Conservation (phyloP, 2,797 vertebrate species). For the Lepilemur septentrionalis region DNA sequence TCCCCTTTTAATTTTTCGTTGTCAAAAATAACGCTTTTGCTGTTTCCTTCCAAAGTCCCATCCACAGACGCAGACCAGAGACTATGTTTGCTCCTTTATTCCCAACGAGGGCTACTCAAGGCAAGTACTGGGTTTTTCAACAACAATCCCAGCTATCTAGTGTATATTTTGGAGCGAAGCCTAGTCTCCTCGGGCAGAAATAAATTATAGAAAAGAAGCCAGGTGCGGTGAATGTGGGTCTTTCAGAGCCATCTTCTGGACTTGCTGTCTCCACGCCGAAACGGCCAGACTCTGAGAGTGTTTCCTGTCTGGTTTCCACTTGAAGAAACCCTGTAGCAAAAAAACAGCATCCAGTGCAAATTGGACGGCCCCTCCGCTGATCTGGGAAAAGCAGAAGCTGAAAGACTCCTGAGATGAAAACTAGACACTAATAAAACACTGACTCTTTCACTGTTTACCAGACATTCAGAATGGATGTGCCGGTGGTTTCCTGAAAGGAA, state of each 20-base stretch:
- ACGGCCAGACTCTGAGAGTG: not conserved
- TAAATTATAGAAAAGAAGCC: conserved; percentile 22
- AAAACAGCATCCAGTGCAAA: not conserved
- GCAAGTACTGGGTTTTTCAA: not conserved
- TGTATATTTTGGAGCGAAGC: conserved; percentile 40
- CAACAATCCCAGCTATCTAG: not conserved
- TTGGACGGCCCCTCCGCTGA: not conserved
- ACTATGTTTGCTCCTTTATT: not conserved
- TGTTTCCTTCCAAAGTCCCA: not conserved
- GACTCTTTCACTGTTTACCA: conserved; percentile 46
- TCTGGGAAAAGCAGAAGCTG: not conserved
- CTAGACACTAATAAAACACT: conserved; percentile 46
- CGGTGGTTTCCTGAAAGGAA: conserved; percentile 52
- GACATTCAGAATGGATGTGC: not conserved
- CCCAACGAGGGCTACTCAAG: not conserved
- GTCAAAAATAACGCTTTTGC: conserved; percentile 11
- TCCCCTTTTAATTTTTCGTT: not conserved
- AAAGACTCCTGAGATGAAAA: conserved; percentile 9
- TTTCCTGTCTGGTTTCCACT: conserved; percentile 74
- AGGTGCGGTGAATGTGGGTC: conserved; percentile 24
- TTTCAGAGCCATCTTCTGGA: conserved; percentile 54
- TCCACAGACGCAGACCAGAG: not conserved
- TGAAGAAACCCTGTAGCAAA: conserved; percentile 35
- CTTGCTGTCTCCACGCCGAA: conserved; percentile 41
- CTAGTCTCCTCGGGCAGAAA: not conserved